Evolutionary conservation across 2,113 vertebrate genomes (phyloP).

Genomic region (Glaucomys volans): DNA sequence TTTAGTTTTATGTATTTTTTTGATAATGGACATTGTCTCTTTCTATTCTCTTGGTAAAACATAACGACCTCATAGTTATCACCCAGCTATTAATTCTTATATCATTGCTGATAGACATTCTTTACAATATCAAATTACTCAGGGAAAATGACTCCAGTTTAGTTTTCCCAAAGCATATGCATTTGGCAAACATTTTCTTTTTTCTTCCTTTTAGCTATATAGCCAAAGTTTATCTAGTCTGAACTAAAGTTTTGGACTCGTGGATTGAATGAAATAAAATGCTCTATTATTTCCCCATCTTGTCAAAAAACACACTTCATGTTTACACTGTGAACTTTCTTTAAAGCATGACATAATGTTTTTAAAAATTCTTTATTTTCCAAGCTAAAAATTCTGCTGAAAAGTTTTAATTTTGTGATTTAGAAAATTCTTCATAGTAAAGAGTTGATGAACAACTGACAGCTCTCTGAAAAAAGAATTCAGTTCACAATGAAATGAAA

Average conservation of each 20-base stretch:
- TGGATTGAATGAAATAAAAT: neutral
- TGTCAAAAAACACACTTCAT: neutral
- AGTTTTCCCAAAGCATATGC: neutral
- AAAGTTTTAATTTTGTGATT: neutral
- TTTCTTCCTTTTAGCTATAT: neutral
- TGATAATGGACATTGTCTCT: neutral
- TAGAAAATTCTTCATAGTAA: neutral
- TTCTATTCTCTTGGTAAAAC: neutral
- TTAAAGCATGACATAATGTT: neutral
- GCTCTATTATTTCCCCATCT: neutral
- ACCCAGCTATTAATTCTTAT: neutral
- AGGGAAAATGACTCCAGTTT: neutral
- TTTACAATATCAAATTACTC: neutral
- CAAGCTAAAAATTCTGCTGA: neutral
- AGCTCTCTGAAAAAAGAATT: neutral
- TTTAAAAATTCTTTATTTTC: neutral
- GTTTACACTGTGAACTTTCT: neutral
- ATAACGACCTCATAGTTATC: neutral
- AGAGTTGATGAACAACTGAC: neutral
- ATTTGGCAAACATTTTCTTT: neutral
- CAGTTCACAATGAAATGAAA: neutral
- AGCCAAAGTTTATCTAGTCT: neutral
- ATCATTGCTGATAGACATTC: neutral
- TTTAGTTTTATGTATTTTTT: constrained; percentile 22
- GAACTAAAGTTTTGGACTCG: neutral